Evolutionary conservation across 2,113 vertebrate species (phyloP), one percentile per base, ranked within the genome.

Genomic region (Paralichthys olivaceus): DNA sequence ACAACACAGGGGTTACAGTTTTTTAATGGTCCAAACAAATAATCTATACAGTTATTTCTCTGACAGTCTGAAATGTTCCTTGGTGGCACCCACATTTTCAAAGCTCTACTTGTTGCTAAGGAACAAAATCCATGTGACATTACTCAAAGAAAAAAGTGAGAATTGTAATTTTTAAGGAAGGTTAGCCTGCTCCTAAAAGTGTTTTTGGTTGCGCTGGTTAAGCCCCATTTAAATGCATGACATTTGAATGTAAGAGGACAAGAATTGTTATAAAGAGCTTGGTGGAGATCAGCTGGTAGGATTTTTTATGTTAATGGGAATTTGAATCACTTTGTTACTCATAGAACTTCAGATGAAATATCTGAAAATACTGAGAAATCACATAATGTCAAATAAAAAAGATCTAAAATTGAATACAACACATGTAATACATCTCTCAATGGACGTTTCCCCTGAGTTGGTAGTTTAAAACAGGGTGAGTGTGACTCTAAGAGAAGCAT

Each of bases 201-300:
- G 13, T 43, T 22, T 59, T 28, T 69, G 20, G 6, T 17, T 2
- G 1, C 20, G 22, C 15, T 47, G 65, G 20, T 54, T 61, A 25
- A 55, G 17, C 25, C 13, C 22, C n/a, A 47, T 47, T 49, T 20
- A 67, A 66, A 61, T 66, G 15, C 7, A 29, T 49, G 47, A 61
- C 25, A 55, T 62, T 20, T 54, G 17, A 25, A 58, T 54, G 23
- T 34, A 15, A 62, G n/a, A 8, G 59, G 29, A 67, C 28, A 7
- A 54, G 22, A 60, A 57, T 64, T 63, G 57, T 58, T 58, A 57
- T 66, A 32, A 65, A 29, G 37, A 65, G 47, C 34, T 51, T 55
- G 20, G 34, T 59, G 32, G 54, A 55, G 45, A 57, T 58, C 34
- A 55, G 14, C 4, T 60, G 2, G 6, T 56, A 4, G 43, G 4